These are phyloP conservation scores for Meloe dianella DNA, from an alignment of 2,888 invertebrate species.

Conservation along the genomic window DNA sequence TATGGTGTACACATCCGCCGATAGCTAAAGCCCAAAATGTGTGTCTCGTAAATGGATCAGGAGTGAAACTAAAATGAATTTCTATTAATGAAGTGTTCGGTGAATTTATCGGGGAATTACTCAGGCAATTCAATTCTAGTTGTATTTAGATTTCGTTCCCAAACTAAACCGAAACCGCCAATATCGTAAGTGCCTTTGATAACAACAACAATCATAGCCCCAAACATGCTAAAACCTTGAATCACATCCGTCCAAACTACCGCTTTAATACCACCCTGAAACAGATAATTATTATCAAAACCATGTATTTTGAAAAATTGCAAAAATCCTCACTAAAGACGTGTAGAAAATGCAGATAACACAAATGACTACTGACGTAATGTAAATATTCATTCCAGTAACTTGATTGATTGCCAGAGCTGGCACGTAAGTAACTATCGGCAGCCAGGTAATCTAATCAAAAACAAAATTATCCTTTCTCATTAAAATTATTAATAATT, in stretches of 20 bases:
- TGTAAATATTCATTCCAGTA: slow-evolving; percentile 81
- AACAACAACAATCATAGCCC: slow-evolving; percentile 73
- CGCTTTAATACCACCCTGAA: slow-evolving; percentile 77
- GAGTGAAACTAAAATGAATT: background rate
- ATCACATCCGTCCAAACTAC: slow-evolving; percentile 85
- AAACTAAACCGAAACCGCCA: slow-evolving; percentile 71
- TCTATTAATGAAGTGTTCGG: slow-evolving; percentile 38
- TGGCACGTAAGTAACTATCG: slow-evolving; percentile 58
- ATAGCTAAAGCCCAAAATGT: slow-evolving; percentile 75
- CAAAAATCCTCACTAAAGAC: slow-evolving; percentile 72
- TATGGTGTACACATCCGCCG: slow-evolving; percentile 78
- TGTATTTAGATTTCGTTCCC: slow-evolving; percentile 71
- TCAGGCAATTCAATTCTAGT: slow-evolving; percentile 71
- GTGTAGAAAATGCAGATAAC: slow-evolving; percentile 86
- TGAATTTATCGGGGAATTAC: too few relatives aligned
- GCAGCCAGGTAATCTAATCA: slow-evolving; percentile 72
- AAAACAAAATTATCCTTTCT: too few relatives aligned
- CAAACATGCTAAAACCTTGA: slow-evolving; percentile 78
- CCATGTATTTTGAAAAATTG: background rate
- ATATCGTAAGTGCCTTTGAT: slow-evolving; percentile 76
- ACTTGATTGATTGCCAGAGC: slow-evolving; percentile 61
- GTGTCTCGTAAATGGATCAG: background rate
- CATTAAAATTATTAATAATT: background rate
- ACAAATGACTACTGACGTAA: slow-evolving; percentile 82
- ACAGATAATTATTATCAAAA: background rate